Percentiles rank a stretch among this genome's conserved stretches.
These are phyloP conservation scores for Grallaria varia DNA, from an alignment of 2,113 vertebrate species.

Conservation along the genomic window DNA sequence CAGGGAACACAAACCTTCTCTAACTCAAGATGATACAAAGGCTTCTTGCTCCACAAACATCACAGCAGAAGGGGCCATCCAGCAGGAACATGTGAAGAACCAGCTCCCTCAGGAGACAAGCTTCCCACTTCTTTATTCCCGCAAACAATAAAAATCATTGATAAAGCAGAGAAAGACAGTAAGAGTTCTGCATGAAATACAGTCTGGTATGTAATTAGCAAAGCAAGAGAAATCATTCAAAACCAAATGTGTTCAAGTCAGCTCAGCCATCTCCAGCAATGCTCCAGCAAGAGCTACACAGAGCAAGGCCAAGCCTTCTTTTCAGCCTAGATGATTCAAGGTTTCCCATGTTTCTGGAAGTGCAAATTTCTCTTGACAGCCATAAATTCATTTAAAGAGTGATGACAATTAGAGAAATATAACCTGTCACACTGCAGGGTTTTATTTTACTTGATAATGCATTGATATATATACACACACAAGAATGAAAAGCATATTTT, in stretches of 20 bases:
- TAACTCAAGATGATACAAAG: accelerated
- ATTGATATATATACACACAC: not conserved
- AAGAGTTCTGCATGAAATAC: not conserved
- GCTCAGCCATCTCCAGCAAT: not conserved
- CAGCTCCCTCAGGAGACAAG: not conserved
- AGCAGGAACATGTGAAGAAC: not conserved
- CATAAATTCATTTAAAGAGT: slow-evolving; percentile 4
- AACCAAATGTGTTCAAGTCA: not conserved
- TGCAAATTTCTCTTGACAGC: slow-evolving; percentile 10
- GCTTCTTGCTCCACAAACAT: not conserved
- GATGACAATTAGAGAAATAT: slow-evolving; percentile 24
- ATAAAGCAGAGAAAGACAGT: not conserved
- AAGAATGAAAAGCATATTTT: slow-evolving; percentile 51
- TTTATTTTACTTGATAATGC: slow-evolving; percentile 34
- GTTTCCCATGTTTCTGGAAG: not conserved
- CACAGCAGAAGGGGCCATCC: not conserved
- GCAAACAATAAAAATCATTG: not conserved
- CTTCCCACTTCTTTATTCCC: not conserved
- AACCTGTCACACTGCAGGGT: not conserved
- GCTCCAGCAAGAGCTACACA: not conserved
- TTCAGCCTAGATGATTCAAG: not conserved
- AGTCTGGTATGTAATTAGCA: not conserved
- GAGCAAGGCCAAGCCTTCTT: not conserved
- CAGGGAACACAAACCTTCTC: not conserved
- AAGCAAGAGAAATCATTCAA: not conserved